Percentiles rank a stretch among this genome's conserved stretches.
These are phyloP conservation scores for Glaucomys volans DNA, from an alignment of 2,113 vertebrate species.

Conservation along the genomic window DNA sequence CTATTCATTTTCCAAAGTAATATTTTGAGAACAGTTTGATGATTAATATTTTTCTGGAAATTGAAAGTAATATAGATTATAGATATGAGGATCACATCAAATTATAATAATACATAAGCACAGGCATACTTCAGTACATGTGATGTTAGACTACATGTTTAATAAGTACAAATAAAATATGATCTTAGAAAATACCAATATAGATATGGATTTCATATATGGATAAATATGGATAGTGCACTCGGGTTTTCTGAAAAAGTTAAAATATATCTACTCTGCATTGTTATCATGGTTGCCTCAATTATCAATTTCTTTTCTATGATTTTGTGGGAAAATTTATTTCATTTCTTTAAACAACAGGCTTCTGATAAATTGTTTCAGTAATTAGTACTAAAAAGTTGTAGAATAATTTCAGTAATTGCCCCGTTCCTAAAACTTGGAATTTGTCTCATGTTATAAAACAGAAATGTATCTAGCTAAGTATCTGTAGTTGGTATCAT, in stretches of 20 bases:
- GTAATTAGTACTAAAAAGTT: not conserved
- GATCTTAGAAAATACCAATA: not conserved
- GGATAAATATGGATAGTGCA: not conserved
- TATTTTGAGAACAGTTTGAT: not conserved
- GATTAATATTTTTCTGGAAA: conserved; percentile 5
- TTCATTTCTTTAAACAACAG: not conserved
- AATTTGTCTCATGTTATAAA: not conserved
- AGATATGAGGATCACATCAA: not conserved
- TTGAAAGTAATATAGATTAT: not conserved
- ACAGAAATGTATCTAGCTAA: not conserved
- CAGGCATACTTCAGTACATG: not conserved
- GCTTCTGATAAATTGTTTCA: not conserved
- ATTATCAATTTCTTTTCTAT: not conserved
- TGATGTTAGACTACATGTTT: not conserved
- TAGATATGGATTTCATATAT: not conserved
- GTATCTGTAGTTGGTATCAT: not conserved
- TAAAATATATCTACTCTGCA: not conserved
- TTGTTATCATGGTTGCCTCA: not conserved
- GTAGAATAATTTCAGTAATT: not conserved
- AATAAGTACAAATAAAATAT: not conserved
- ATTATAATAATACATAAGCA: not conserved
- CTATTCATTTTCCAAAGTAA: not conserved
- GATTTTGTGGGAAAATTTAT: not conserved
- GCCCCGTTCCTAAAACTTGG: not conserved
- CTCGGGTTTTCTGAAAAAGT: not conserved